Conservation (phyloP, 2,888 invertebrate species). For the Nephrotoma guestfalica region DNA sequence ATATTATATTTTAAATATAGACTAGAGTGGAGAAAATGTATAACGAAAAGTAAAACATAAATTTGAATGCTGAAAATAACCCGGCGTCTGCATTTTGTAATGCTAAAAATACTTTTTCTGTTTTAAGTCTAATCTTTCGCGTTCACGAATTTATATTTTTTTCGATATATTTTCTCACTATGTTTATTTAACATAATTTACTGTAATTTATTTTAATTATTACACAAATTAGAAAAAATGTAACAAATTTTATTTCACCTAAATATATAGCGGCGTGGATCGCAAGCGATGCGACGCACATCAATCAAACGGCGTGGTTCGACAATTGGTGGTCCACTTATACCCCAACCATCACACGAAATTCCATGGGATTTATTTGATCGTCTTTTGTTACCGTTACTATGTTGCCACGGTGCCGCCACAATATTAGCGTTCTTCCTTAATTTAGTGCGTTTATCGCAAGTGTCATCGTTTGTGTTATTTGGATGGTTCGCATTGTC, state of each 20-base stretch:
- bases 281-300: neutral
- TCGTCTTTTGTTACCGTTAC: constrained; percentile 58
- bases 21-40: neutral
- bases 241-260: neutral
- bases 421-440: constrained; percentile 57
- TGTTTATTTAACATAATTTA: neutral
- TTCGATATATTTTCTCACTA: neutral
- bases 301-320: constrained; percentile 43
- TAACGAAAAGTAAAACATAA: neutral
- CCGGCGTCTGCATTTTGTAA: constrained; percentile 1
- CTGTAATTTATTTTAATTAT: neutral
- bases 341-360: constrained; percentile 44
- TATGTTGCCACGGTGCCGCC: constrained; percentile 68
- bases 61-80: neutral
- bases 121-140: neutral
- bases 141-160: neutral
- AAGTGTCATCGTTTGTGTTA: constrained; percentile 60
- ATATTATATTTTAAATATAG: neutral
- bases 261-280: neutral
- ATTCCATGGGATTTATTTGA: constrained; percentile 55
- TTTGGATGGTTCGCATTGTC: constrained; percentile 65
- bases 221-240: neutral
- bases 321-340: constrained; percentile 38
- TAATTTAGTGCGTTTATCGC: constrained; percentile 56
- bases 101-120: neutral